Base-by-base conservation (phyloP, 2,797 vertebrate genomes). In the Synanceia verrucosa region DNA sequence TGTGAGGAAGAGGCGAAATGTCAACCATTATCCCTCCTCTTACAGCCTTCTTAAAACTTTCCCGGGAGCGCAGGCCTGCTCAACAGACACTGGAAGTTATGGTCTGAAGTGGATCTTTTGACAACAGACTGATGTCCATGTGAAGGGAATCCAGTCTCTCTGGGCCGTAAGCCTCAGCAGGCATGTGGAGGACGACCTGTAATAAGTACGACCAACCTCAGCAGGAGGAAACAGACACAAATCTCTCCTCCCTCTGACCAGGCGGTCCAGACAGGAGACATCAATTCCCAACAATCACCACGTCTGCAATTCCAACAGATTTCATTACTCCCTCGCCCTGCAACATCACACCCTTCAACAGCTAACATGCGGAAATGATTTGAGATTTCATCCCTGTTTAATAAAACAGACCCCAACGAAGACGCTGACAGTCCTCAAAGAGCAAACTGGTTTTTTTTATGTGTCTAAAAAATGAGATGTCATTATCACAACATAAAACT, bases 181-280 rank as follows among this genome's bases (percentile, higher is more conserved):
- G 59, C 67, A 58, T 59, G 50, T 39, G 71, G 78, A 43, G 46
- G 78, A 78, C 46, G 56, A 21, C 69, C 10, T 51, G 71, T 79
- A 85, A 84, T 79, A 83, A 86, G 81, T 72, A 72, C 58, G 63
- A 73, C 73, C 76, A 71, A 70, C 88, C 86, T 86, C 79, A 31
- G 66, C 73, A 60, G 73, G 70, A 81, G 83, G 85, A 90, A 91
- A 92, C 66, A 89, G 56, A 86, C 86, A 80, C 80, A 82, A 72
- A 84, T 85, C 85, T 69, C 52, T 55, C 79, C 28, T 50, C 72
- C 79, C 79, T 59, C 29, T 53, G 82, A n/a, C n/a, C n/a, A n/a
- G 84, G 81, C 69, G 24, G 71, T 65, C 69, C 36, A 36, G 53
- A 44, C 78, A 68, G 58, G 65, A 79, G 72, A 56, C 87, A 89